These are phyloP conservation scores for Eira barbara DNA, from an alignment of 2,113 vertebrate genomes.

Conservation along the genomic window DNA sequence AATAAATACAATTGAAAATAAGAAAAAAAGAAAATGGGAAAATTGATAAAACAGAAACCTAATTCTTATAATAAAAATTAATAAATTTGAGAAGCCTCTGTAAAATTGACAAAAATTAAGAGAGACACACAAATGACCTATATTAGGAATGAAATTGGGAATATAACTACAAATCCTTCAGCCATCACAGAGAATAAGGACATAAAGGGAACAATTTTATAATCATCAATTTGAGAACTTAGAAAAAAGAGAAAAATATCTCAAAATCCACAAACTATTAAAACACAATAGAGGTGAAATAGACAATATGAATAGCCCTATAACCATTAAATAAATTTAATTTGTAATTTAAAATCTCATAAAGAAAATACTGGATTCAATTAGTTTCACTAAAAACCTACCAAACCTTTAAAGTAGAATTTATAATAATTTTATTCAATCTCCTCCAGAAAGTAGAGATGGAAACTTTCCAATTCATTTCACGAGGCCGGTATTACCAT, in stretches of 20 bases:
- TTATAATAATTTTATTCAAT: not conserved
- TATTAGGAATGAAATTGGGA: not conserved
- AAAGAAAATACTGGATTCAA: not conserved
- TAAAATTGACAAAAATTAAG: not conserved
- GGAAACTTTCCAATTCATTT: not conserved
- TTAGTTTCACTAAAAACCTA: not conserved
- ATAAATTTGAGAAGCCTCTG: not conserved
- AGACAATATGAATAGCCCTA: not conserved
- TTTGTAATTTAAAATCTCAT: not conserved
- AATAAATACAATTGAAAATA: not conserved
- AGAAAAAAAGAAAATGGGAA: not conserved
- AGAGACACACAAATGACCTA: not conserved
- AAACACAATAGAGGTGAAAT: not conserved
- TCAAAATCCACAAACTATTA: not conserved
- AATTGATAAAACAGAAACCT: not conserved
- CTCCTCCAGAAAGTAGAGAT: not conserved
- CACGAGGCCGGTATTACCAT: not conserved
- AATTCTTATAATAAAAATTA: not conserved
- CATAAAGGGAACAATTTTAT: not conserved
- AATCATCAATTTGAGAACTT: not conserved
- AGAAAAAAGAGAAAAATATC: not conserved
- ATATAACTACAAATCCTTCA: not conserved
- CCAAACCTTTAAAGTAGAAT: not conserved
- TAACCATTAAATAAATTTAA: not conserved
- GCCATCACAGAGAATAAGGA: not conserved